phyloP scores from a whole-genome alignment of 2,113 vertebrate genomes.

The Nannospalax galili region DNA sequence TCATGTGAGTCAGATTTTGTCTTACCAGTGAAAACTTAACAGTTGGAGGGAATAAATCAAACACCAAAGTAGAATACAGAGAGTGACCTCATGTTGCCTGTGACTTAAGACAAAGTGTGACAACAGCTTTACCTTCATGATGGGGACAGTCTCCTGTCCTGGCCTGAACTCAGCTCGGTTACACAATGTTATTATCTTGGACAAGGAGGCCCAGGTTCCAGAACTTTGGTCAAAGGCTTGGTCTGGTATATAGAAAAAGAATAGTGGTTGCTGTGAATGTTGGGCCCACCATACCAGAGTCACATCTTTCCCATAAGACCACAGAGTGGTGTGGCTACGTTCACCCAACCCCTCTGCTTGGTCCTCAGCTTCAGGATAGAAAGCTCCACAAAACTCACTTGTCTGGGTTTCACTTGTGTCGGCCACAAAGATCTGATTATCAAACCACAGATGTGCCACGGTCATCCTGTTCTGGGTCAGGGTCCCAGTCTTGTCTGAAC shows the following conservation, averaged over 20 bases:
- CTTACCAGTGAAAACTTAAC: not conserved
- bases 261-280: not conserved
- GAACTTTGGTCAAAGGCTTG: slow-evolving; percentile 89
- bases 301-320: not conserved
- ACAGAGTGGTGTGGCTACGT: too few relatives aligned
- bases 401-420: slow-evolving; percentile 89
- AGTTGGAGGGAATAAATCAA: slow-evolving; percentile 20
- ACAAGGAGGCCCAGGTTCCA: slow-evolving; percentile 85
- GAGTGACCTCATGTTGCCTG: not conserved
- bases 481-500: slow-evolving; percentile 90
- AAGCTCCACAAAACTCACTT: slow-evolving; percentile 78
- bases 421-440: slow-evolving; percentile 86
- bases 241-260: slow-evolving; percentile 76
- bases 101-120: not conserved
- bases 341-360: not conserved
- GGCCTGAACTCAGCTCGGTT: slow-evolving; percentile 88
- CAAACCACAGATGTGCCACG: slow-evolving; percentile 90
- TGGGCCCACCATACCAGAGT: fast-evolving
- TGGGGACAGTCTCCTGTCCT: slow-evolving; percentile 86
- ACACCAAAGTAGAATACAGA: not conserved
- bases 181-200: slow-evolving; percentile 87
- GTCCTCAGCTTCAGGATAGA: not conserved
- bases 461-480: slow-evolving; percentile 92
- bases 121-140: slow-evolving; percentile 87
- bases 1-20: not conserved